These are phyloP conservation scores for Chorisops tibialis DNA, from an alignment of 2,888 invertebrate genomes.

Conservation along the genomic window DNA sequence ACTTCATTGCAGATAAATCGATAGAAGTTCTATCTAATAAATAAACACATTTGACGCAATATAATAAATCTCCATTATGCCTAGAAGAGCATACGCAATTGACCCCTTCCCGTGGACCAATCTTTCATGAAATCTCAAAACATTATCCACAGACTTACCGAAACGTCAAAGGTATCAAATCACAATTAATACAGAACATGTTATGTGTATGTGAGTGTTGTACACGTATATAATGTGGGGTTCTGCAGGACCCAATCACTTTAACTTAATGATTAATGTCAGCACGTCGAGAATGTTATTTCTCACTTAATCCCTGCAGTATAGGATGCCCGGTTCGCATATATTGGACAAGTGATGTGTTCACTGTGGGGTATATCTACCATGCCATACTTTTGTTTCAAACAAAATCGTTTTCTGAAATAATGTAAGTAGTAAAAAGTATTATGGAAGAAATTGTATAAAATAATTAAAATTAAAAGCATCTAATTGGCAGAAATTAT, in stretches of 20 bases:
- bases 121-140: conserved; percentile 7
- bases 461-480: no score
- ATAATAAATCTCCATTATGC: no score
- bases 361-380: background rate
- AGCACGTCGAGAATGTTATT: conserved; percentile 33
- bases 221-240: background rate
- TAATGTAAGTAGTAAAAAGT: no score
- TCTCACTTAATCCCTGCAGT: conserved; percentile 33
- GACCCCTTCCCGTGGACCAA: background rate
- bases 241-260: conserved; percentile 30
- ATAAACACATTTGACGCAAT: no score
- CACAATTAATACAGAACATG: conserved; percentile 31
- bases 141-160: conserved; percentile 26
- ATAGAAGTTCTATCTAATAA: no score
- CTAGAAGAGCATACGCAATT: no score
- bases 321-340: conserved; percentile 20
- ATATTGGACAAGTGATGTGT: conserved; percentile 21
- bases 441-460: no score
- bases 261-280: conserved; percentile 34
- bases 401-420: no score
- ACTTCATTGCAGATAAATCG: no score
- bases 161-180: conserved; percentile 32
- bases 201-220: background rate
- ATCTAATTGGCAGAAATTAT: no score
- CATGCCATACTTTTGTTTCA: no score